These are phyloP conservation scores for Sebastiscus tertius DNA, from an alignment of 2,797 vertebrate genomes.

Conservation along the genomic window DNA sequence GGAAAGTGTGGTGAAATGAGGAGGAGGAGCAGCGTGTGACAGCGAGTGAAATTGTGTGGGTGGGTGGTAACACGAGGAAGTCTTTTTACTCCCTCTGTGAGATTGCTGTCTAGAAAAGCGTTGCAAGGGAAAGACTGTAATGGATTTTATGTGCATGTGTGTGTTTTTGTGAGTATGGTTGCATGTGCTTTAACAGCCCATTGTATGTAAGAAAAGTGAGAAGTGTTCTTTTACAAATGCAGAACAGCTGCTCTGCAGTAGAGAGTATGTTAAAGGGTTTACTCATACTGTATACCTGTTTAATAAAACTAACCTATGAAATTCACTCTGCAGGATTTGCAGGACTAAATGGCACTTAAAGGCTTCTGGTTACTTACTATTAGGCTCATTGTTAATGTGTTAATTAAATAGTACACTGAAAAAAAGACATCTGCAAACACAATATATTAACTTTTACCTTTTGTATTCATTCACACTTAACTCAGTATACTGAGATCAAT, in stretches of 20 bases:
- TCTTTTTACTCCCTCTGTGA: constrained; percentile 7
- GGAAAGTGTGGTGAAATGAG: constrained; percentile 21
- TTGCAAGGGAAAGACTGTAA: not conserved
- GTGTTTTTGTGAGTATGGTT: not conserved
- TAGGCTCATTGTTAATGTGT: not conserved
- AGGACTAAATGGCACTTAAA: constrained; percentile 20
- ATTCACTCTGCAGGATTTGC: not conserved
- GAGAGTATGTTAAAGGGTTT: not conserved
- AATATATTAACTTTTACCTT: not conserved
- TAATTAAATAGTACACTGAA: constrained; percentile 17
- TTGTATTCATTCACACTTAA: constrained; percentile 1
- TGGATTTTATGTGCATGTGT: not conserved
- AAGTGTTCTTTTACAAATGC: not conserved
- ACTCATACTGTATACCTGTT: not conserved
- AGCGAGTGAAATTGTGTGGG: constrained; percentile 11
- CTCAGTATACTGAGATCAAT: not conserved
- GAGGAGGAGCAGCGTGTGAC: constrained; percentile 19
- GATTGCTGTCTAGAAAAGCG: not conserved
- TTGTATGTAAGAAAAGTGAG: not conserved
- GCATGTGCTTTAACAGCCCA: not conserved
- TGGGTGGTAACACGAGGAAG: not conserved
- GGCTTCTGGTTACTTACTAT: constrained; percentile 19
- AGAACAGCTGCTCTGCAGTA: not conserved
- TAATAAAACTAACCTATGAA: constrained; percentile 15
- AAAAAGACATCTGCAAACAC: constrained; percentile 9